phyloP scores from a whole-genome alignment of 2,888 invertebrate species.

The Pyralis farinalis region DNA sequence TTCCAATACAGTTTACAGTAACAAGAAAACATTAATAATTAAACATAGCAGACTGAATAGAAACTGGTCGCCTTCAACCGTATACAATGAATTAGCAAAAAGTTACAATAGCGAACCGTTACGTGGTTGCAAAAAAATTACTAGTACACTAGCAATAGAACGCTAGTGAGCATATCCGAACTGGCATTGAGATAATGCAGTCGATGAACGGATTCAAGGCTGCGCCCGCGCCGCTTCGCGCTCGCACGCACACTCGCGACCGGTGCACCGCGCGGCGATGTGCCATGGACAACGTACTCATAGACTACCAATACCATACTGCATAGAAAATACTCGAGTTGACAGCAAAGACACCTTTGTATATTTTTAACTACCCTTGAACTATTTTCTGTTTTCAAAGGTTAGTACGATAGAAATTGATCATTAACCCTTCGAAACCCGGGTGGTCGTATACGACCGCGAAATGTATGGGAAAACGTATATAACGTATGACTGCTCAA shows the following conservation, averaged over 20 bases:
- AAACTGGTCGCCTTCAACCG: background rate
- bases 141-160: conserved; percentile 22
- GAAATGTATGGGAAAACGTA: too few species aligned
- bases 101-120: conserved; percentile 8
- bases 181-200: conserved; percentile 56
- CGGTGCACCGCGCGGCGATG: conserved; percentile 3
- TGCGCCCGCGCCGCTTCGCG: conserved; percentile 21
- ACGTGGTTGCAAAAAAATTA: conserved; percentile 10
- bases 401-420: too few species aligned
- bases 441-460: too few species aligned
- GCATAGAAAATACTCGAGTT: too few species aligned
- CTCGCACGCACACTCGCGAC: conserved; percentile 21
- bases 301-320: conserved; percentile 6
- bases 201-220: conserved; percentile 75
- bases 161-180: conserved; percentile 43
- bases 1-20: too few species aligned
- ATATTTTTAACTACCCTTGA: too few species aligned
- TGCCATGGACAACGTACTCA: background rate
- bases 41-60: background rate
- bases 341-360: too few species aligned
- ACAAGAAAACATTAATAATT: background rate
- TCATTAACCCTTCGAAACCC: too few species aligned
- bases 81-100: conserved; percentile 1
- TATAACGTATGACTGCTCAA: too few species aligned
- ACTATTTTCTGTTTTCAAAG: too few species aligned